These are phyloP conservation scores for Dicycla oo DNA, from an alignment of 2,888 invertebrate species.

Conservation along the genomic window DNA sequence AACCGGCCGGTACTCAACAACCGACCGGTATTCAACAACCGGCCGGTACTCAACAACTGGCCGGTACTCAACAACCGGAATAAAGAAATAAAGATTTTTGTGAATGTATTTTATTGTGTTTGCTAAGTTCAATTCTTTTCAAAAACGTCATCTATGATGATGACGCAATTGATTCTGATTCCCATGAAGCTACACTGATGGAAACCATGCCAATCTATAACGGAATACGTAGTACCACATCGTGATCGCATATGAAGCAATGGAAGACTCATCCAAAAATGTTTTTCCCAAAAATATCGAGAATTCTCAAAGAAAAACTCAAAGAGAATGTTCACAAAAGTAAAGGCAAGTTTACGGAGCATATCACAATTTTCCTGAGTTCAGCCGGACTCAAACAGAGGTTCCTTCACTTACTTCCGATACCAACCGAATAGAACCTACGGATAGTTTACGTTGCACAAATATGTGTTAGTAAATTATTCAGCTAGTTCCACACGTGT, in stretches of 20 bases:
- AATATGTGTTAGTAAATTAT: constrained; percentile 64
- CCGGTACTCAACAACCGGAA: too few species aligned
- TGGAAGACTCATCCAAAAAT: not conserved
- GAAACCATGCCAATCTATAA: not conserved
- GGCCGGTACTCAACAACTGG: too few species aligned
- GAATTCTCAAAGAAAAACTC: constrained; percentile 15
- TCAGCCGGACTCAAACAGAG: constrained; percentile 37
- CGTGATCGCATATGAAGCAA: not conserved
- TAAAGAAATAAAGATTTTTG: too few species aligned
- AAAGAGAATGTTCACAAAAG: constrained; percentile 17
- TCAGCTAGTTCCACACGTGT: constrained; percentile 49
- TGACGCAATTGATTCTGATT: not conserved
- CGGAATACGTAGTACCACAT: not conserved
- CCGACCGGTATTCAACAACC: too few species aligned
- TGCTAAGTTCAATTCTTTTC: not conserved
- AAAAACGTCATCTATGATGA: not conserved
- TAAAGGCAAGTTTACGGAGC: constrained; percentile 1
- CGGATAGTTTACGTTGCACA: constrained; percentile 55
- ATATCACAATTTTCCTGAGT: constrained; percentile 14
- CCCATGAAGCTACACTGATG: too few species aligned
- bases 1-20: too few species aligned
- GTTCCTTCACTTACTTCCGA: constrained; percentile 38
- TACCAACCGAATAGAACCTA: constrained; percentile 39
- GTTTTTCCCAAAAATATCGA: not conserved
- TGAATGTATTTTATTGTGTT: too few species aligned